Percentiles rank a stretch among this genome's conserved stretches.
Evolutionary conservation across 1,140 invertebrate species (phyloP).

Genomic region (Leptestheria dahalacensis): DNA sequence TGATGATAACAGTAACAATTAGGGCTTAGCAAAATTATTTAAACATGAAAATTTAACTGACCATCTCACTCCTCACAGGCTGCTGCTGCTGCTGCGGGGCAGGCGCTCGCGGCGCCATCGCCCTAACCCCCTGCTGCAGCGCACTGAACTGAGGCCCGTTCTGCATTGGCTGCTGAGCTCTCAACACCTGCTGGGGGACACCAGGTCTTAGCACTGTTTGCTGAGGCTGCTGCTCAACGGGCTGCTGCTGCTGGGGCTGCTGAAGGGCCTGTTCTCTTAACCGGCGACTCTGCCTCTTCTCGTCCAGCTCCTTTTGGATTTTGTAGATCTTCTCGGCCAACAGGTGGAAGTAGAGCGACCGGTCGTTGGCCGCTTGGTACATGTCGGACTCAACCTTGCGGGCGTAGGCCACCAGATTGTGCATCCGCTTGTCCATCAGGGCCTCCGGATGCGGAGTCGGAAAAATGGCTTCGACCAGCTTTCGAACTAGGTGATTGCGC

Average conservation of each 20-base stretch:
- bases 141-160: neutral
- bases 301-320: slow-evolving; percentile 94
- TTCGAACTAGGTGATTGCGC: slow-evolving; percentile 96
- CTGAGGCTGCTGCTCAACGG: no score
- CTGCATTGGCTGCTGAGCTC: no score
- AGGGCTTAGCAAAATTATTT: no score
- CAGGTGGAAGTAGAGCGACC: slow-evolving; percentile 81
- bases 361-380: slow-evolving; percentile 94
- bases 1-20: no score
- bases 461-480: slow-evolving; percentile 98
- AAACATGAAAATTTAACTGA: no score
- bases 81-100: slow-evolving; percentile 7
- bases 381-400: slow-evolving; percentile 98
- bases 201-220: no score
- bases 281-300: slow-evolving; percentile 72
- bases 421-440: slow-evolving; percentile 83
- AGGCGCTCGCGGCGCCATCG: no score
- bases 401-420: slow-evolving; percentile 93
- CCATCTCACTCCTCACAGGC: no score
- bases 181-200: no score
- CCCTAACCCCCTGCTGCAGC: no score
- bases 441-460: slow-evolving; percentile 86
- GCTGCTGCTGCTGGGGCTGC: slow-evolving; percentile 25
- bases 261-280: slow-evolving; percentile 36
- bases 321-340: slow-evolving; percentile 99